Base-by-base conservation (phyloP, 2,113 vertebrate species). In the Origma solitaria region DNA sequence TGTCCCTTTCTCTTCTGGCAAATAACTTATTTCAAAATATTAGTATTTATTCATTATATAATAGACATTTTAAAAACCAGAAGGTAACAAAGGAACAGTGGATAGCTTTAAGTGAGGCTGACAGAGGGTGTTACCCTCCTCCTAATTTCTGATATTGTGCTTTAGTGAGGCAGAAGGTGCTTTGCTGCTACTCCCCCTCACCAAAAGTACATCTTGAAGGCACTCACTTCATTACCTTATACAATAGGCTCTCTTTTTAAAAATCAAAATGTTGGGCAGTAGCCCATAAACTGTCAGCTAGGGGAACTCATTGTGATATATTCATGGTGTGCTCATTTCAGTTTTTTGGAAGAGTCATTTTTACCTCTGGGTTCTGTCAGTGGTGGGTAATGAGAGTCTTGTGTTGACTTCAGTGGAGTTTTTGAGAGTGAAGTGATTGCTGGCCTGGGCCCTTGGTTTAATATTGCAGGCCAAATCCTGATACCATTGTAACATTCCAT, bases 321-420 rank as follows among this genome's bases (percentile, higher is more conserved):
- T 90, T 92, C 75, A 37, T 30, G 57, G 72, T 93, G 69, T 86
- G 73, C 30, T 91, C 40, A 10, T 91, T 84, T 86, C 5, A 45
- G 49, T 44, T 62, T 88, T 83, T 92, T 82, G 65, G 86, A 77
- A 91, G 81, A 88, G 83, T 82, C 35, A 28, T 81, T 96, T 82
- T 76, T 82, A 72, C 91, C 80, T 90, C 90, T 95, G 88, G 76
- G 72, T 85, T 94, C 71, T 90, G 91, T 94, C 86, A 94, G 90
- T 66, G 23, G 40, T 75, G 76, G 3, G 11, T 92, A 82, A 86
- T 68, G 56, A 44, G 58, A 94, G 81, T 78, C 62, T 92, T 62
- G 49, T 92, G 84, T 47, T 90, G 85, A 72, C 62, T 93, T 49
- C 31, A 50, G 51, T 33, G 61, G 80, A 84, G 86, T 84, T 94